Conservation (phyloP, 2,888 invertebrate species). For the Meloe dianella region DNA sequence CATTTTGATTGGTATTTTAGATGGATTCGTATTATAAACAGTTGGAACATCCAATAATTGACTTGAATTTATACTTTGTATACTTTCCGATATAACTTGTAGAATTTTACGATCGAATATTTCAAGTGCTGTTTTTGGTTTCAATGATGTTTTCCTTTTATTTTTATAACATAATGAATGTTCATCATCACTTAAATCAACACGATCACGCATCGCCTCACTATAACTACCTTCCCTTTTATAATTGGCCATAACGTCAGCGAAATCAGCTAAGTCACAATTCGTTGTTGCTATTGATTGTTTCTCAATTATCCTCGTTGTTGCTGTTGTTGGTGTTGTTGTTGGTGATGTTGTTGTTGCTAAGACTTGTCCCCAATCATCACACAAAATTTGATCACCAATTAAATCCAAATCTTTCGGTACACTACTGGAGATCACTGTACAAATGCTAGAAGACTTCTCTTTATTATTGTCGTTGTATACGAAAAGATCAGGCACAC, state of each 20-base stretch:
- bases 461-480: slow-evolving; percentile 17
- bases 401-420: slow-evolving; percentile 73
- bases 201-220: slow-evolving; percentile 56
- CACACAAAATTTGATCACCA: slow-evolving; percentile 46
- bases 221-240: slow-evolving; percentile 57
- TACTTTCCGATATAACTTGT: slow-evolving; percentile 58
- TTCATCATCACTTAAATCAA: slow-evolving; percentile 61
- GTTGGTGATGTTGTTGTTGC: too few species aligned
- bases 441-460: slow-evolving; percentile 26
- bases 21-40: background rate
- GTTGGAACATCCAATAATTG: background rate
- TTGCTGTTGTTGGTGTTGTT: too few species aligned
- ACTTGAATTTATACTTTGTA: slow-evolving; percentile 41
- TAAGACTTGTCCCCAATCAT: slow-evolving; percentile 18
- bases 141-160: background rate
- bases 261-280: slow-evolving; percentile 55
- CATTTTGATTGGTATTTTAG: slow-evolving; percentile 25
- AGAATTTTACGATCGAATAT: slow-evolving; percentile 55
- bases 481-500: slow-evolving; percentile 7
- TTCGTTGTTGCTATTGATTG: slow-evolving; percentile 57
- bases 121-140: slow-evolving; percentile 49
- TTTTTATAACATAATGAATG: slow-evolving; percentile 61
- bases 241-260: slow-evolving; percentile 41
- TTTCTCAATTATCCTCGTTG: background rate
- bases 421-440: slow-evolving; percentile 59